Conservation (phyloP, 1,140 invertebrate genomes). For the Parapsyche elsis region DNA sequence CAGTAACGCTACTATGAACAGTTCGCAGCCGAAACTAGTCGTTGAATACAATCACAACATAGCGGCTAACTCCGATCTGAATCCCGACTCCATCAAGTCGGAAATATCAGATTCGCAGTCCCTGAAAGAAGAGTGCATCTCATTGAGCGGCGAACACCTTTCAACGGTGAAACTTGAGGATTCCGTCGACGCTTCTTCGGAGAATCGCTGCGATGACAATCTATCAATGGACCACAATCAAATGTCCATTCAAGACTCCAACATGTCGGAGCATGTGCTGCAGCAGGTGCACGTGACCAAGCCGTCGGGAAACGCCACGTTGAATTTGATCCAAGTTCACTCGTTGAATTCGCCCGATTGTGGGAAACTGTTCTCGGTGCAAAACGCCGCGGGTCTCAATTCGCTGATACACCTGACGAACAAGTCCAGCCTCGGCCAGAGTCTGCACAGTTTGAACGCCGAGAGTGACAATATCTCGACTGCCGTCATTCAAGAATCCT, state of each 20-base stretch:
- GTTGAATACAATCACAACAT: conserved; percentile 47
- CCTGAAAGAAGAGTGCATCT: conserved; percentile 52
- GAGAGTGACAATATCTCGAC: conserved; percentile 39
- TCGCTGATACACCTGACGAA: conserved; percentile 49
- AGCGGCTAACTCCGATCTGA: conserved; percentile 36
- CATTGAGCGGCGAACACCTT: conserved; percentile 43
- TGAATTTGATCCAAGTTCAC: conserved; percentile 55
- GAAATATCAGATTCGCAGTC: conserved; percentile 49
- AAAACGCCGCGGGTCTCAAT: conserved; percentile 46
- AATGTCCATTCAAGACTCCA: conserved; percentile 39
- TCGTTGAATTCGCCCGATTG: conserved; percentile 48
- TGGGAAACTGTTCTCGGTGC: conserved; percentile 52
- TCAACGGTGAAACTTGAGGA: conserved; percentile 41
- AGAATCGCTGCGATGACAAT: conserved; percentile 44
- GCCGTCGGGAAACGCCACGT: conserved; percentile 42
- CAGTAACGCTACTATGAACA: conserved; percentile 29
- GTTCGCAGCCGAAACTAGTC: conserved; percentile 48
- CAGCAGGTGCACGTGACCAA: conserved; percentile 50
- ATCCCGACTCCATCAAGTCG: conserved; percentile 50
- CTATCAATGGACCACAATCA: conserved; percentile 42
- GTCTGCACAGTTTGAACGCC: conserved; percentile 39
- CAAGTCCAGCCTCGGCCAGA: conserved; percentile 41
- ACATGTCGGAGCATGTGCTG: conserved; percentile 38
- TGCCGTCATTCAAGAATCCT: conserved; percentile 46
- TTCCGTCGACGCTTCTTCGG: conserved; percentile 33